Conservation (phyloP, 2,888 invertebrate species). For the Synergus gifuensis region DNA sequence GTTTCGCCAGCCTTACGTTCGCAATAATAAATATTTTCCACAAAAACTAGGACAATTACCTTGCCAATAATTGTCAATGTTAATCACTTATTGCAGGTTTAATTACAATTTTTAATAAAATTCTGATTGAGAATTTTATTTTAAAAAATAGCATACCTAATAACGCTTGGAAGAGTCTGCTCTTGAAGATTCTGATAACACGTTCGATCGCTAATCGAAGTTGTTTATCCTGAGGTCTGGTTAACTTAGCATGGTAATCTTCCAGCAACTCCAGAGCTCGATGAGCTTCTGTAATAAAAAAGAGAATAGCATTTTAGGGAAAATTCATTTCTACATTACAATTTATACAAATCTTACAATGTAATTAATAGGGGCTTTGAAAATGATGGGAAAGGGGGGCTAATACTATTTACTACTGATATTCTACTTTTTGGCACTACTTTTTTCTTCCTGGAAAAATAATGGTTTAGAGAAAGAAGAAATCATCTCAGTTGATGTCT, state of each 20-base stretch:
- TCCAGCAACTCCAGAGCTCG: slow-evolving; percentile 98
- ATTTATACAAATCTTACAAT: not conserved
- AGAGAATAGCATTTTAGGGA: not conserved
- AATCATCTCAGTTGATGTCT: not conserved
- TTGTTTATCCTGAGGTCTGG: slow-evolving; percentile 96
- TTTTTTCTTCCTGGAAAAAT: no score
- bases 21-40: no score
- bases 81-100: not conserved
- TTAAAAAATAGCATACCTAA: slow-evolving; percentile 87
- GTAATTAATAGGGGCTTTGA: no score
- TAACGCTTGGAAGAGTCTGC: slow-evolving; percentile 97
- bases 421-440: no score
- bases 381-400: no score
- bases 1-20: no score
- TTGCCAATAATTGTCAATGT: not conserved
- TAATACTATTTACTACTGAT: no score
- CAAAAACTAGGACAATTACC: no score
- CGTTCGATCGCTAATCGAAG: slow-evolving; percentile 97
- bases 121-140: not conserved
- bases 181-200: slow-evolving; percentile 99
- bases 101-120: not conserved
- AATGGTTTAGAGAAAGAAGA: not conserved
- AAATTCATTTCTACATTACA: not conserved
- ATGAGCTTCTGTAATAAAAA: slow-evolving; percentile 90
- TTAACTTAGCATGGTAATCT: slow-evolving; percentile 97